These are phyloP conservation scores for Onychostruthus taczanowskii DNA, from an alignment of 2,113 vertebrate genomes.

Conservation along the genomic window DNA sequence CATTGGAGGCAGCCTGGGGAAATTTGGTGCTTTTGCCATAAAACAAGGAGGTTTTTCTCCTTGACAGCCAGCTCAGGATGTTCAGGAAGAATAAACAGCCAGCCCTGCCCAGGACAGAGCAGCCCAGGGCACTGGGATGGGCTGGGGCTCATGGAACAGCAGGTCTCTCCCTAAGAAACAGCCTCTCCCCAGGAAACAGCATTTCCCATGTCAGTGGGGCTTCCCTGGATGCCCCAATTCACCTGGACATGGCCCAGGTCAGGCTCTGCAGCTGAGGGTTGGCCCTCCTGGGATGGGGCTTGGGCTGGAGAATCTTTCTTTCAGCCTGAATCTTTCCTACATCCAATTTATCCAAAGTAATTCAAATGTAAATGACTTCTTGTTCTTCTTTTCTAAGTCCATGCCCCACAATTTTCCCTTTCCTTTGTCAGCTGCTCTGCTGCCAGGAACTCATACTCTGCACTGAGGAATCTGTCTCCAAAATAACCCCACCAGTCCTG, in stretches of 20 bases:
- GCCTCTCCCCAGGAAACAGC: neutral
- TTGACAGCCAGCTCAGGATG: neutral
- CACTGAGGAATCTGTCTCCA: neutral
- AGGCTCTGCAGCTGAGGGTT: neutral
- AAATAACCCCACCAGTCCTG: neutral
- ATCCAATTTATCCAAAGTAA: neutral
- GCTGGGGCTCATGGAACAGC: neutral
- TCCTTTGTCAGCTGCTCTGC: neutral
- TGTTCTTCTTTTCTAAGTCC: neutral
- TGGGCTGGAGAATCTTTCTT: neutral
- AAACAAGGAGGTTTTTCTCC: neutral
- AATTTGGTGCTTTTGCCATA: neutral
- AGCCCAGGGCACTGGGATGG: neutral
- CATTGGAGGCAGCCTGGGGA: neutral
- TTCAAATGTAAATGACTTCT: neutral
- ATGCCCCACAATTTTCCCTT: neutral
- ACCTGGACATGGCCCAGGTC: rapidly evolving
- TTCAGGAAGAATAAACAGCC: neutral
- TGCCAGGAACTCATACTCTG: neutral
- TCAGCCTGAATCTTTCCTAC: neutral
- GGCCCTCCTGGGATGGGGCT: rapidly evolving
- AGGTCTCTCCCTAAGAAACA: neutral
- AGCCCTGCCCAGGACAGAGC: neutral
- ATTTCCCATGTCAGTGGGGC: rapidly evolving
- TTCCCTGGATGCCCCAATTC: neutral